These are phyloP conservation scores for Drosophila triauraria DNA, from an alignment of 1,140 invertebrate species.

Conservation along the genomic window DNA sequence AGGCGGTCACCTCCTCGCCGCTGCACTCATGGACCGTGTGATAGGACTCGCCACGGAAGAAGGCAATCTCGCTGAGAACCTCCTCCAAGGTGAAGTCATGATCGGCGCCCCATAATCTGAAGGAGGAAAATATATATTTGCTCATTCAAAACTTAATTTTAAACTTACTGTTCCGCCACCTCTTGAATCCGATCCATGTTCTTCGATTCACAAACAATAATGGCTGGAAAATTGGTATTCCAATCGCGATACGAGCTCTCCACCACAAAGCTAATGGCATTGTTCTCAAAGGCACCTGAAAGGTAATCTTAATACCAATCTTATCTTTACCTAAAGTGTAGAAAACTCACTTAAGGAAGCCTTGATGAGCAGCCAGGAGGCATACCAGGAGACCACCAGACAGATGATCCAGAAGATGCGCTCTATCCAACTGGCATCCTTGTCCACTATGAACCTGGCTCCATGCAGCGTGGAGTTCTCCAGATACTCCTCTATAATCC, in stretches of 20 bases:
- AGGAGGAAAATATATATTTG: background rate
- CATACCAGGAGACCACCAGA: conserved; percentile 88
- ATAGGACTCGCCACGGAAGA: conserved; percentile 88
- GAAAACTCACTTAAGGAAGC: conserved; percentile 85
- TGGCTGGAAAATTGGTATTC: conserved; percentile 89
- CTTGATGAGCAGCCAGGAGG: conserved; percentile 87
- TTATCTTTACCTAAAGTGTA: accelerated
- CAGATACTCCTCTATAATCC: conserved; percentile 79
- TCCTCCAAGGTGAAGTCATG: conserved; percentile 90
- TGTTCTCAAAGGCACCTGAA: conserved; percentile 81
- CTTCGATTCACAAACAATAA: conserved; percentile 88
- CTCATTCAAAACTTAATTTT: no score
- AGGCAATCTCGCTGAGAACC: conserved; percentile 89
- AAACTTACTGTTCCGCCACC: conserved; percentile 86
- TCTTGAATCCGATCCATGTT: conserved; percentile 87
- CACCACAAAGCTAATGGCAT: conserved; percentile 89
- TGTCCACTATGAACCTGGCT: conserved; percentile 86
- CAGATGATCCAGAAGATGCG: conserved; percentile 88
- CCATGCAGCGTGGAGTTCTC: conserved; percentile 86
- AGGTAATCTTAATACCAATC: background rate
- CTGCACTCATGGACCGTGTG: conserved; percentile 88
- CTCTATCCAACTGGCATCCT: conserved; percentile 86
- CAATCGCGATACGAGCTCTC: conserved; percentile 90
- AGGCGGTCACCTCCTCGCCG: conserved; percentile 84
- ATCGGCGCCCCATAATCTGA: conserved; percentile 87